Evolutionary conservation across 2,888 invertebrate species (phyloP).

Genomic region (Agapostemon virescens): DNA sequence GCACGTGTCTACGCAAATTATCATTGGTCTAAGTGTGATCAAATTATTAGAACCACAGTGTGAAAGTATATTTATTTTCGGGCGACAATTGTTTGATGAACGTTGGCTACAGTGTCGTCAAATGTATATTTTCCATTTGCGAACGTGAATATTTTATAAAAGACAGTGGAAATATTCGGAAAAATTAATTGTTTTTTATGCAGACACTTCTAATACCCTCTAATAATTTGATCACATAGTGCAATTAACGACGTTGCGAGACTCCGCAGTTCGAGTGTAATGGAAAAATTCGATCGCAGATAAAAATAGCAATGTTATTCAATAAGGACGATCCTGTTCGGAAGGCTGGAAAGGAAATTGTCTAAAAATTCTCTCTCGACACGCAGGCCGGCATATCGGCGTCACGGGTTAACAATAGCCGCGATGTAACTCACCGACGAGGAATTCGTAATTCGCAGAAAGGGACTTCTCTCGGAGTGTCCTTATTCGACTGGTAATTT

Average conservation of each 20-base stretch:
- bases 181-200: background rate
- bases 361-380: background rate
- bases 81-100: background rate
- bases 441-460: conserved; percentile 55
- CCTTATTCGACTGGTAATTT: conserved; percentile 43
- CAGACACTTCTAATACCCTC: background rate
- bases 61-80: background rate
- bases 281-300: background rate
- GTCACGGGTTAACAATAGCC: conserved; percentile 49
- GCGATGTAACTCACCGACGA: conserved; percentile 35
- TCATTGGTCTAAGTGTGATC: too few relatives aligned
- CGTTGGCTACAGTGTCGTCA: background rate
- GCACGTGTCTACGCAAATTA: too few relatives aligned
- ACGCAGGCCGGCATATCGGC: conserved; percentile 6
- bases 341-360: background rate
- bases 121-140: background rate
- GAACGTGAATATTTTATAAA: background rate
- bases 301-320: background rate
- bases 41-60: background rate
- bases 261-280: background rate
- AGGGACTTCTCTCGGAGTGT: conserved; percentile 30
- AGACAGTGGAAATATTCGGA: background rate
- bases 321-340: background rate
- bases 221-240: too few relatives aligned
- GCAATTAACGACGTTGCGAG: background rate